phyloP scores from a whole-genome alignment of 2,113 vertebrate genomes.

The Toxostoma redivivum region DNA sequence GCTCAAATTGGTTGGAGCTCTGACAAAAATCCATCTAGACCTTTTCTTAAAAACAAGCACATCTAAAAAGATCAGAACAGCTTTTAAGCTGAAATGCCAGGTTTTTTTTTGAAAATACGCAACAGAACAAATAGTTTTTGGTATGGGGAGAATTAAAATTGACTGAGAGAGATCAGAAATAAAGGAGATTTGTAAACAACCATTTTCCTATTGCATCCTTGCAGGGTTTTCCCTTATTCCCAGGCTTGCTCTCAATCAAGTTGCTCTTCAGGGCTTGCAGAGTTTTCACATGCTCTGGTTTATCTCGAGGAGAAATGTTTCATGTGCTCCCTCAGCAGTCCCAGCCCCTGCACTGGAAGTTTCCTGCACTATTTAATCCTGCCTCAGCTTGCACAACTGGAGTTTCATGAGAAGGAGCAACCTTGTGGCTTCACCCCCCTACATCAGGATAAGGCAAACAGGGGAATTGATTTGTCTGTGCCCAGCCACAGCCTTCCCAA shows the following conservation, averaged over 20 bases:
- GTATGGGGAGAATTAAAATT: neutral
- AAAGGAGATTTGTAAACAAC: neutral
- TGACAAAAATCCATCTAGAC: slow-evolving; percentile 13
- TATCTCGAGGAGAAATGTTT: neutral
- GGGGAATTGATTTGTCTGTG: neutral
- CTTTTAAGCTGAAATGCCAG: slow-evolving; percentile 11
- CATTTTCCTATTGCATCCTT: neutral
- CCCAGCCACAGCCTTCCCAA: neutral
- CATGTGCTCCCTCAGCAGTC: neutral
- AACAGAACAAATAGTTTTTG: neutral
- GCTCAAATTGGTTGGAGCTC: neutral
- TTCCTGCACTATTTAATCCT: neutral
- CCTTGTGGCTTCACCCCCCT: neutral
- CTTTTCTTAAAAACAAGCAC: slow-evolving; percentile 16
- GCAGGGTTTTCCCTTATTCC: neutral
- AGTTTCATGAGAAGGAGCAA: neutral
- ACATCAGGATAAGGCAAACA: rapidly evolving
- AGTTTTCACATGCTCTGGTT: rapidly evolving
- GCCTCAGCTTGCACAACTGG: neutral
- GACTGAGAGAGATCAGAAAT: neutral
- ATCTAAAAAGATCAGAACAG: slow-evolving; percentile 1
- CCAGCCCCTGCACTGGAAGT: neutral
- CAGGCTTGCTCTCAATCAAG: neutral
- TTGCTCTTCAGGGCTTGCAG: neutral
- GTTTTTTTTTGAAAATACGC: neutral